phyloP scores from a whole-genome alignment of 2,797 vertebrate species.

The Pogonophryne albipinna region DNA sequence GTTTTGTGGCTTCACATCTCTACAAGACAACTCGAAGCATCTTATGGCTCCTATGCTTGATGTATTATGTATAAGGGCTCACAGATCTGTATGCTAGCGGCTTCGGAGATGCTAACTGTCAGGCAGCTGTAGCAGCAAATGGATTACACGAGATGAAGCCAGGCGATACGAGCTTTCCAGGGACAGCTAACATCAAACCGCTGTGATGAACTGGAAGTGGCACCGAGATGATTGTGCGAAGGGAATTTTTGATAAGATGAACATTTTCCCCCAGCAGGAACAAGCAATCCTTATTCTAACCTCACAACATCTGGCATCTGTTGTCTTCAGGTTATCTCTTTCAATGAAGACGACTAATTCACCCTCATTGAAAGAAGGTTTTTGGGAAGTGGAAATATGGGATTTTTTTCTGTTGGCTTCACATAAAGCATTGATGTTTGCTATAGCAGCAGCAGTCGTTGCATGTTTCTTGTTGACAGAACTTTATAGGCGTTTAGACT shows the following conservation, averaged over 20 bases:
- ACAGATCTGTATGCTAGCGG: constrained; percentile 41
- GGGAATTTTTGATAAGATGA: constrained; percentile 56
- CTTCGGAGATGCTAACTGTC: constrained; percentile 59
- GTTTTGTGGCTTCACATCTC: constrained; percentile 11
- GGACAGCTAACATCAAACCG: constrained; percentile 42
- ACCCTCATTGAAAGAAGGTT: constrained; percentile 22
- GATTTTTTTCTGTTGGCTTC: neutral
- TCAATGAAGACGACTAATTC: constrained; percentile 25
- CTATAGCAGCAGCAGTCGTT: neutral
- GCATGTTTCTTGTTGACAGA: constrained; percentile 32
- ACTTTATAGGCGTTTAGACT: constrained; percentile 31
- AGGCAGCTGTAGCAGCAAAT: constrained; percentile 51
- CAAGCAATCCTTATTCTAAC: neutral
- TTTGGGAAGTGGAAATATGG: neutral
- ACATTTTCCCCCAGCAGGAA: constrained; percentile 26
- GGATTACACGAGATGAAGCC: constrained; percentile 58
- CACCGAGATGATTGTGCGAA: constrained; percentile 25
- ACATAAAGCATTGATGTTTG: constrained; percentile 10
- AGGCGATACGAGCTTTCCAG: constrained; percentile 42
- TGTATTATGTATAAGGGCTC: constrained; percentile 65
- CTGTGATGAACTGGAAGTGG: constrained; percentile 43
- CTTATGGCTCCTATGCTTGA: constrained; percentile 54
- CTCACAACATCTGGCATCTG: constrained; percentile 23
- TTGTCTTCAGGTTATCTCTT: constrained; percentile 28
- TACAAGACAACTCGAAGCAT: constrained; percentile 19